Evolutionary conservation across 2,113 vertebrate genomes (phyloP).

Genomic region (Siniperca knerii): DNA sequence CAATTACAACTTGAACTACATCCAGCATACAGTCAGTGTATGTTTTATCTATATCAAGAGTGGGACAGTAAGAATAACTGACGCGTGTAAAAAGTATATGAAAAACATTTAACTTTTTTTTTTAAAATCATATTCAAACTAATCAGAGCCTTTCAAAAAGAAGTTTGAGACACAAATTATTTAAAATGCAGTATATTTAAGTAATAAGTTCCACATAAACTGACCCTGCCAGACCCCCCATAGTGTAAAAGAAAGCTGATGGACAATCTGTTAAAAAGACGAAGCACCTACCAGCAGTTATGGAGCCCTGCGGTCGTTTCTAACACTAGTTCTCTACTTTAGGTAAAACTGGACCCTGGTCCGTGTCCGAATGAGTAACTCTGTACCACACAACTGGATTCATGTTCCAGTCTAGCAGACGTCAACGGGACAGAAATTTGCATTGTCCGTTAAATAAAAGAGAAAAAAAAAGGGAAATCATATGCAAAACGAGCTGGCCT

Average conservation of each 20-base stretch:
- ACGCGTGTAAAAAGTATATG: too few species aligned
- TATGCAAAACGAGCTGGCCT: conserved; percentile 38
- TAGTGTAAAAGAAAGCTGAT: background rate
- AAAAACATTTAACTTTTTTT: too few species aligned
- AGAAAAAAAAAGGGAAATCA: conserved; percentile 35
- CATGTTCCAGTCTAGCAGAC: background rate
- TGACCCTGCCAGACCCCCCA: background rate
- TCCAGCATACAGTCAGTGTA: background rate
- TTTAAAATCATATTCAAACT: too few species aligned
- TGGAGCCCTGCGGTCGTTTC: background rate
- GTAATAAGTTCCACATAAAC: background rate
- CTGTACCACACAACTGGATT: background rate
- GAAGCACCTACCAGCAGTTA: background rate
- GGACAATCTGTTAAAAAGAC: background rate
- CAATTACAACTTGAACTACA: too few species aligned
- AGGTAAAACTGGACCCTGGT: conserved; percentile 3
- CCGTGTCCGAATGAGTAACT: background rate
- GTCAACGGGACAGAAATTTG: conserved; percentile 24
- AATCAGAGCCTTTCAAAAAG: too few species aligned
- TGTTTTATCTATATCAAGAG: too few species aligned
- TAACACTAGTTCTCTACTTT: background rate
- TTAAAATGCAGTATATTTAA: background rate
- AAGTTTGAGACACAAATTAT: too few species aligned
- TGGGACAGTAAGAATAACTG: too few species aligned
- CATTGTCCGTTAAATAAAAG: conserved; percentile 27